These are phyloP conservation scores for Anthopleura xanthogrammica DNA, from an alignment of 92 coral and sea anemone species.

Conservation along the genomic window DNA sequence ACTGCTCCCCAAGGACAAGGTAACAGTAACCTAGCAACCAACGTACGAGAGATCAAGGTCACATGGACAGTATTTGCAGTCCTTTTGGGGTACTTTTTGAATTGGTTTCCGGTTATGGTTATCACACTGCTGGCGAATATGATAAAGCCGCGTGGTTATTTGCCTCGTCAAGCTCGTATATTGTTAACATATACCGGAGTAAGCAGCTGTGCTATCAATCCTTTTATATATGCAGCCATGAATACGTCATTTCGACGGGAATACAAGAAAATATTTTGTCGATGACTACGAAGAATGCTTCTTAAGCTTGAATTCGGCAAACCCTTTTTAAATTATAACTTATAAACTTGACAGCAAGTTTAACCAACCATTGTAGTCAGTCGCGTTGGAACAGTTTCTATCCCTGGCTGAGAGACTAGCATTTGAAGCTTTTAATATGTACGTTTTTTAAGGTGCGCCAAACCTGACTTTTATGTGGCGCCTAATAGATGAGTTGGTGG, in stretches of 20 bases:
- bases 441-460: too few relatives aligned
- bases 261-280: not conserved
- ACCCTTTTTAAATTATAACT: too few relatives aligned
- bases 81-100: conserved; percentile 5
- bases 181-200: not conserved
- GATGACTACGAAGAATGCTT: not conserved
- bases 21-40: not conserved
- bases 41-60: conserved; percentile 18
- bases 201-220: conserved; percentile 17
- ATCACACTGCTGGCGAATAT: not conserved
- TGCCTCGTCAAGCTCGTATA: conserved; percentile 11
- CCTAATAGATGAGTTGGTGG: too few relatives aligned
- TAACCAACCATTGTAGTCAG: too few relatives aligned
- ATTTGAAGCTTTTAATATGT: too few relatives aligned
- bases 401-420: too few relatives aligned
- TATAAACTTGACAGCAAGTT: too few relatives aligned
- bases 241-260: conserved; percentile 3
- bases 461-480: too few relatives aligned
- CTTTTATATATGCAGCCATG: conserved; percentile 18
- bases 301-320: too few relatives aligned
- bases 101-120: conserved; percentile 16
- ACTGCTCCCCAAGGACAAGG: not conserved
- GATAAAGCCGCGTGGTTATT: too few relatives aligned
- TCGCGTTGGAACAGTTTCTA: too few relatives aligned
- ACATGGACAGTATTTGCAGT: conserved; percentile 36